A percentile compares a stretch with the other conserved stretches of the same genome.
Evolutionary conservation across 2,113 vertebrate genomes (phyloP).

Genomic region (Machaerirhynchus nigripectus): DNA sequence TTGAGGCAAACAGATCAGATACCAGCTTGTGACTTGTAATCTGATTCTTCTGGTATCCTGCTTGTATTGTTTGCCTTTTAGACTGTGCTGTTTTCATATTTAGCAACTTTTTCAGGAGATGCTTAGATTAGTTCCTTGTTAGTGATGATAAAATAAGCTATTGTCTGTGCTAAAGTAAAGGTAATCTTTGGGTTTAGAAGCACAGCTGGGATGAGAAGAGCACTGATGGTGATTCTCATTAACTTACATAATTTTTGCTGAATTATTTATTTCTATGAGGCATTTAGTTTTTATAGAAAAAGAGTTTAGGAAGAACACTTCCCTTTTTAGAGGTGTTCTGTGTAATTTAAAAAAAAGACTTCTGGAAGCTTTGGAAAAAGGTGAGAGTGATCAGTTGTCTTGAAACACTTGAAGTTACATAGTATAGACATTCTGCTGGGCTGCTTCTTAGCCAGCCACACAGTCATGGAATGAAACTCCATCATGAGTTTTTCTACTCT

Average conservation of each 20-base stretch:
- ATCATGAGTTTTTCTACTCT: neutral
- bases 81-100: neutral
- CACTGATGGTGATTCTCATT: neutral
- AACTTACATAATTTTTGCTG: neutral
- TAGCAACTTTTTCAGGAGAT: neutral
- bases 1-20: neutral
- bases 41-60: neutral
- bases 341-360: neutral
- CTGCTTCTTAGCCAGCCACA: neutral
- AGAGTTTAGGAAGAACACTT: neutral
- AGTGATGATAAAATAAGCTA: neutral
- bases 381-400: neutral
- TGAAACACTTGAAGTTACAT: neutral
- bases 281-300: neutral
- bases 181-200: neutral
- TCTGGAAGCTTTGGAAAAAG: neutral
- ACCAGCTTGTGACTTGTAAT: neutral
- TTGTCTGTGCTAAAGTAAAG: neutral
- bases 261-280: neutral
- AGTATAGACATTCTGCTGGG: neutral
- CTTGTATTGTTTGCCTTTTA: neutral
- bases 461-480: rapidly evolving
- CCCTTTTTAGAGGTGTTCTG: neutral
- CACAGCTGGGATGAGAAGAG: neutral
- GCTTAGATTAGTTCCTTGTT: neutral